phyloP scores from a whole-genome alignment of 2,888 invertebrate genomes.

The Napeogenes inachia region DNA sequence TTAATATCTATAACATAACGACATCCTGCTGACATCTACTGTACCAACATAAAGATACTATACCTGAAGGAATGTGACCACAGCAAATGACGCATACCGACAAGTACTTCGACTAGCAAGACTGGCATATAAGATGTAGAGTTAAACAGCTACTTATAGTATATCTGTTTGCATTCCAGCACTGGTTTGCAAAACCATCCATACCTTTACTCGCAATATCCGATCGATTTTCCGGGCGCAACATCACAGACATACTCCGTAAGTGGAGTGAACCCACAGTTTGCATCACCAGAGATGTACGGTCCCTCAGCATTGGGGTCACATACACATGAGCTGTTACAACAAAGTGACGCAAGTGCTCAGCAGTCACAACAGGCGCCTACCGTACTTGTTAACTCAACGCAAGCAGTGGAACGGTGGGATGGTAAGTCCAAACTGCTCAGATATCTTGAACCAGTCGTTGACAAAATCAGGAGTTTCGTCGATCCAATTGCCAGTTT shows the following conservation, averaged over 20 bases:
- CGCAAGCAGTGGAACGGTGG: constrained; percentile 71
- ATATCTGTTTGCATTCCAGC: constrained; percentile 67
- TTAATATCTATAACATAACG: background rate
- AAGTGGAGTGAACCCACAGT: constrained; percentile 70
- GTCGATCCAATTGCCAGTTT: constrained; percentile 64
- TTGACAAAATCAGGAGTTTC: constrained; percentile 57
- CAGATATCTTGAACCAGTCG: constrained; percentile 66
- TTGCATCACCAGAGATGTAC: constrained; percentile 70
- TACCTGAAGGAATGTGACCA: background rate
- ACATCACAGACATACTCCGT: constrained; percentile 76
- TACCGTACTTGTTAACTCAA: constrained; percentile 60
- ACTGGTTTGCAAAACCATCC: constrained; percentile 73
- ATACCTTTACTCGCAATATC: constrained; percentile 74
- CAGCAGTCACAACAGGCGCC: constrained; percentile 75
- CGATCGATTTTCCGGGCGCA: constrained; percentile 75
- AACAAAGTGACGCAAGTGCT: constrained; percentile 67
- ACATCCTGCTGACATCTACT: background rate
- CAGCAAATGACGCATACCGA: constrained; percentile 9
- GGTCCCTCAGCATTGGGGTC: constrained; percentile 63
- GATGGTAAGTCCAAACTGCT: constrained; percentile 73
- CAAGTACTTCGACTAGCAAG: constrained; percentile 18
- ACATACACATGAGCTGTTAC: constrained; percentile 64
- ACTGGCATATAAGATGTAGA: constrained; percentile 1
- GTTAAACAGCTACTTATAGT: constrained; percentile 24
- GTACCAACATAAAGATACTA: background rate